Base-by-base conservation (phyloP, 2,113 vertebrate species). In the Zosterops hypoxanthus region DNA sequence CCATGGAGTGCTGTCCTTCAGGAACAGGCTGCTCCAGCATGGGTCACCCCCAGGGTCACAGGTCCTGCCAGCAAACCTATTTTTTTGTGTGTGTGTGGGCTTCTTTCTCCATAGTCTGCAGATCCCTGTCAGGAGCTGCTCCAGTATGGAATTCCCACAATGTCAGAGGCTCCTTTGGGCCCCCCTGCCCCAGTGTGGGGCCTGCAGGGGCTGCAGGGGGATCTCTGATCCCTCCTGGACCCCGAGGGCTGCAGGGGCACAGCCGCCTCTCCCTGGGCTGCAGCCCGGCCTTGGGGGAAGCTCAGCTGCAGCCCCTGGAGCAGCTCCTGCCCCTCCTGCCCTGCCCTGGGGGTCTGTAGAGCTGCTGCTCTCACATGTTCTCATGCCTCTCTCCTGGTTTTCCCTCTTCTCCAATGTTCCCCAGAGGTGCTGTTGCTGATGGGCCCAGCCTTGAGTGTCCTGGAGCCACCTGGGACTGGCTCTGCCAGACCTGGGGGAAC, bases 211-310 rank as follows among this genome's bases (percentile, higher is more conserved):
- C 56, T 53, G n/a, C 26, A 14, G 53, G 31, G 46, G 47, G 24
- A 6, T 66, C 63, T 39, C n/a, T 66, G 50, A 2, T 39, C 52
- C 28, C 3, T 47, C 6, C 28, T 5, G 55, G 36, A 4, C 2
- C 42, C 65, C 29, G 2, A 2, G 41, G 52, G 63, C 65, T 70
- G 79, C 65, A 14, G 81, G n/a, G 49, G 8, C 64, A 28, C 55
- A 7, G 73, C 84, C 11, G 53, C 39, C 28, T 68, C 46, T 33
- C 14, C 53, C 29, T 44, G 63, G 71, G 33, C 71, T 68, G 61
- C 18, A 6, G 3, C 29, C 41, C 0, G 0, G 36, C 6, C 41
- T 63, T 0, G 2, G 61, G 46, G 46, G 21, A 44, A 1, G 1
- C 39, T 39, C 55, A 69, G 84, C 46, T 53, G 4, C 26, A 8